Conservation (phyloP, 2,888 invertebrate species). For the Tipula unca region DNA sequence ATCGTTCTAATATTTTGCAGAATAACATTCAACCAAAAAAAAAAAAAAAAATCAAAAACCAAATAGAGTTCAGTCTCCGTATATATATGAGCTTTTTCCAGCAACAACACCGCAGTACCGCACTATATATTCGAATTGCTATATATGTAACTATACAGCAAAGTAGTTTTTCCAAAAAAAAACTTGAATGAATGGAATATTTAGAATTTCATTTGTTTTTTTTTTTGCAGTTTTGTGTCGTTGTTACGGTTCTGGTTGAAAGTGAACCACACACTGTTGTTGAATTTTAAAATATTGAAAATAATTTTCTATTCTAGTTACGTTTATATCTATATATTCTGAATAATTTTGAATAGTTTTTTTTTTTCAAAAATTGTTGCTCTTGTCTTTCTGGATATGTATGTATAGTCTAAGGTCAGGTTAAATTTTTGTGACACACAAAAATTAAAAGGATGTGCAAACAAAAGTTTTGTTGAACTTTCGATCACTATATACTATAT, state of each 20-base stretch:
- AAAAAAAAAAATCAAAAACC: neutral
- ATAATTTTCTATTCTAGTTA: slow-evolving; percentile 14
- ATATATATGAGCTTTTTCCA: neutral
- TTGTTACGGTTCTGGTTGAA: neutral
- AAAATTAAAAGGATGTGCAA: neutral
- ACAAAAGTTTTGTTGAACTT: neutral
- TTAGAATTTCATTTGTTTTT: neutral
- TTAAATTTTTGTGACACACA: neutral
- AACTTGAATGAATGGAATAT: neutral
- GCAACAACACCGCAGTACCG: neutral
- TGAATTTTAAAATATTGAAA: slow-evolving; percentile 8
- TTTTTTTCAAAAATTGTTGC: neutral
- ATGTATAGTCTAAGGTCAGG: neutral
- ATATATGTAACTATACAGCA: too few relatives aligned
- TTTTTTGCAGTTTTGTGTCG: neutral
- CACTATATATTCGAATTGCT: too few relatives aligned
- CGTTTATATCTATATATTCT: neutral
- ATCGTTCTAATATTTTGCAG: neutral
- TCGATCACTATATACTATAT: neutral
- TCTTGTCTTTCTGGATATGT: neutral
- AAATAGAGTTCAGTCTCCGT: neutral
- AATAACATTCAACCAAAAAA: neutral
- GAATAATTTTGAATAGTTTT: slow-evolving; percentile 1
- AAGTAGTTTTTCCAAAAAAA: neutral
- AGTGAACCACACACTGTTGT: slow-evolving; percentile 14